Base-by-base conservation (phyloP, 2,113 vertebrate species). In the Neolamprologus longior region DNA sequence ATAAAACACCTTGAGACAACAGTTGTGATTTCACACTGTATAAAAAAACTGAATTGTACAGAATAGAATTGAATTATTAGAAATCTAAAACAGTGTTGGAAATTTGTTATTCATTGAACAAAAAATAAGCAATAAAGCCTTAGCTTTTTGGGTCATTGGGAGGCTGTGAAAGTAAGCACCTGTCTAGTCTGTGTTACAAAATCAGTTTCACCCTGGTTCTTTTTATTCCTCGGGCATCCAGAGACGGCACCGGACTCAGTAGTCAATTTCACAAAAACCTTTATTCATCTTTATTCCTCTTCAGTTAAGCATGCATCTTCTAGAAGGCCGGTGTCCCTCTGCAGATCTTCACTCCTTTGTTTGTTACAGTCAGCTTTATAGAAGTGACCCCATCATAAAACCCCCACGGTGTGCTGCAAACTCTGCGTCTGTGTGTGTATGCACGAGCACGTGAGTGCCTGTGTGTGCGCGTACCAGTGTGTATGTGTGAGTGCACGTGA, bases 401-500 rank as follows among this genome's bases (percentile, higher is more conserved):
- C 15, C 47, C 47, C 15, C 47, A 50, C 0, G 7, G 15, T 50
- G 15, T 50, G 4, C 47, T 50, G 47, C 47, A 50, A 50, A 50
- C 47, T 9, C 15, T 50, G 7, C 19, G 47, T 50, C 0, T 50
- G 7, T 50, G 45, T 47, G 15, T 50, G 2, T n/a, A n/a, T 50
- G 47, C 47, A 4, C 7, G 15, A 4, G 15, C 47, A 50, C 7
- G 45, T 50, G 45, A 47, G 45, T 47, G 45, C 0, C 45, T 14
- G 5, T 45, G 14, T 45, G 6, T 8, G 45, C 14, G 1, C 14
- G 45, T 47, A 15, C 14, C 2, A 0, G 45, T 50, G 2, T 3
- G 4, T 14, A 0, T 47, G 0, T 8, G 15, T 8, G 14, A 47
- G 14, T 17, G 45, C 7, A 2, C 4, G 2, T 47, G 4, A 17